These are phyloP conservation scores for Chrysolina americana DNA, from an alignment of 2,888 invertebrate genomes.

Conservation along the genomic window DNA sequence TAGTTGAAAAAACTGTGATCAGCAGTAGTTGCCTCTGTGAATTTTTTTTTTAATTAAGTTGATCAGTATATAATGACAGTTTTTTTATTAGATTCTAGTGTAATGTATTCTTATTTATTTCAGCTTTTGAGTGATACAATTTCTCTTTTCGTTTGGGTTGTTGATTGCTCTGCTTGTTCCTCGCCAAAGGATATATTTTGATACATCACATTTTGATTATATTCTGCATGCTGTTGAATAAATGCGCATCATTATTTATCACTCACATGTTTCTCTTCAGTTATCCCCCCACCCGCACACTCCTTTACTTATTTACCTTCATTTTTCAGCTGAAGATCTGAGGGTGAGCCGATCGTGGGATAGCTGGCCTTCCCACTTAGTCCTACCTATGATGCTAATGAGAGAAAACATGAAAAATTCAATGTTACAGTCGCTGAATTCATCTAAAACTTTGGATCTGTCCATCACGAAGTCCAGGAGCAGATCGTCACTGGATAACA, in stretches of 20 bases:
- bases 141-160: background rate
- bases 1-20: constrained; percentile 7
- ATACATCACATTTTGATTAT: constrained; percentile 9
- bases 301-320: constrained; percentile 22
- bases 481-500: constrained; percentile 48
- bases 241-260: background rate
- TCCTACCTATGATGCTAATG: constrained; percentile 78
- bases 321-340: constrained; percentile 77
- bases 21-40: constrained; percentile 11
- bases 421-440: constrained; percentile 61
- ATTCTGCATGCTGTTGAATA: constrained; percentile 14
- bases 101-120: constrained; percentile 8
- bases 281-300: background rate
- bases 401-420: constrained; percentile 71
- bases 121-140: background rate
- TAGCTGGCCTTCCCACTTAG: constrained; percentile 83
- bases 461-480: constrained; percentile 50
- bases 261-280: constrained; percentile 3
- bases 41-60: background rate
- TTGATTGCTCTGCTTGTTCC: constrained; percentile 14
- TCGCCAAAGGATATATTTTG: background rate
- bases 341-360: constrained; percentile 80
- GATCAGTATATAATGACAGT: background rate
- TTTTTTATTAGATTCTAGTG: background rate
- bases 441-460: constrained; percentile 52